A percentile compares a stretch with the other conserved stretches of the same genome.
These are phyloP conservation scores for Sciurus carolinensis DNA, from an alignment of 2,797 vertebrate genomes.

Conservation along the genomic window DNA sequence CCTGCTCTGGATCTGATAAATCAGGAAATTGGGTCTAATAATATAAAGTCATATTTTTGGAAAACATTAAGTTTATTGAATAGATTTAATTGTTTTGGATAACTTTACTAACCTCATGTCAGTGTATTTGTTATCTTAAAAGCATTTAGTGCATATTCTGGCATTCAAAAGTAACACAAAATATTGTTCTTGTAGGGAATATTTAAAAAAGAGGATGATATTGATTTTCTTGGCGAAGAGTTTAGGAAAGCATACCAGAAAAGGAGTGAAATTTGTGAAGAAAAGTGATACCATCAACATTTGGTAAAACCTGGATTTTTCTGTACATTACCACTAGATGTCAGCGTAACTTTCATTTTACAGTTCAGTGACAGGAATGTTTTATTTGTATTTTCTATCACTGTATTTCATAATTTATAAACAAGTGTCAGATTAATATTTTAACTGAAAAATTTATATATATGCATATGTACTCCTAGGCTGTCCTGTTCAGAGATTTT, in stretches of 20 bases:
- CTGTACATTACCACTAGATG: slow-evolving; percentile 88
- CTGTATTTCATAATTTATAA: slow-evolving; percentile 49
- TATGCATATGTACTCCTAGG: too few relatives aligned
- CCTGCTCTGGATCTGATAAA: not conserved
- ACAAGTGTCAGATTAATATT: not conserved
- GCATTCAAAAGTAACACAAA: slow-evolving; percentile 60
- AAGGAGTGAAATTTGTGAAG: slow-evolving; percentile 85
- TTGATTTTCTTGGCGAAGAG: slow-evolving; percentile 94
- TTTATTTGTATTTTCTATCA: not conserved
- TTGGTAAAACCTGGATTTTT: slow-evolving; percentile 55
- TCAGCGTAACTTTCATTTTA: slow-evolving; percentile 80
- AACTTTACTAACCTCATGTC: not conserved
- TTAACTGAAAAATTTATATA: slow-evolving; percentile 11
- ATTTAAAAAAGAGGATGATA: slow-evolving; percentile 92
- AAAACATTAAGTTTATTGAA: slow-evolving; percentile 3
- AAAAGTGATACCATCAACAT: slow-evolving; percentile 85
- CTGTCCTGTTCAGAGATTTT: not conserved
- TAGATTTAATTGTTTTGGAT: slow-evolving; percentile 7
- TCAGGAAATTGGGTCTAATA: not conserved
- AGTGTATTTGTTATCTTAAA: not conserved
- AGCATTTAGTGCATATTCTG: slow-evolving; percentile 57
- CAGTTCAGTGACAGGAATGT: not conserved
- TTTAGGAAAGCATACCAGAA: slow-evolving; percentile 92
- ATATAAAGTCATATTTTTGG: not conserved
- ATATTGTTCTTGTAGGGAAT: slow-evolving; percentile 91